phyloP scores from a whole-genome alignment of 2,113 vertebrate genomes.

The Orthonyx spaldingii region DNA sequence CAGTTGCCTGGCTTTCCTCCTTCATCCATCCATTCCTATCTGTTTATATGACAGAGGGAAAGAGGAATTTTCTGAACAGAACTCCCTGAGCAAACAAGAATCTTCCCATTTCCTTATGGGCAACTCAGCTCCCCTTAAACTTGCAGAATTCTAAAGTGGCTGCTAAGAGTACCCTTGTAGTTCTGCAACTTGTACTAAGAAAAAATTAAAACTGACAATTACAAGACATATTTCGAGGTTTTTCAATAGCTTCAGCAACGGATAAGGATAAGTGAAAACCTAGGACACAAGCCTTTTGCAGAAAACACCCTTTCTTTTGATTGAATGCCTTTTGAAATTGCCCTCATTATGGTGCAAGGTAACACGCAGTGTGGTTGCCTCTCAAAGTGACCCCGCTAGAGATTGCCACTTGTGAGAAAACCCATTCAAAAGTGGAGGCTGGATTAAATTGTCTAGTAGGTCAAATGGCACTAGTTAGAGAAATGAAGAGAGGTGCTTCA shows the following conservation, averaged over 20 bases:
- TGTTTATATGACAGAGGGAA: background rate
- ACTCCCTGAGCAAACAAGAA: background rate
- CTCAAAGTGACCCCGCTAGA: conserved; percentile 71
- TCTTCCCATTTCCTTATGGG: background rate
- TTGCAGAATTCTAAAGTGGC: background rate
- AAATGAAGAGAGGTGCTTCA: conserved; percentile 73
- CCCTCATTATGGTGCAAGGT: conserved; percentile 63
- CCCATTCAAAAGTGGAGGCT: conserved; percentile 71
- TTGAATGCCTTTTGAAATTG: conserved; percentile 74
- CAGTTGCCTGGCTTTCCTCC: background rate
- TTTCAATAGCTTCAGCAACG: conserved; percentile 19
- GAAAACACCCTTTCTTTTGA: conserved; percentile 69
- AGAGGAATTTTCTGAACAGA: background rate
- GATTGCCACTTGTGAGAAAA: conserved; percentile 75
- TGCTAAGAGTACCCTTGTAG: background rate
- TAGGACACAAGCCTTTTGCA: conserved; percentile 50
- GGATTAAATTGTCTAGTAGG: conserved; percentile 68
- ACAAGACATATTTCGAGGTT: background rate
- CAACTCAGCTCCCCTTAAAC: background rate
- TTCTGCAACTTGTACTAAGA: background rate
- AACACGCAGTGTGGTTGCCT: conserved; percentile 57
- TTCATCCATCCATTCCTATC: background rate
- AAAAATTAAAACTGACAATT: conserved; percentile 12
- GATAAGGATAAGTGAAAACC: conserved; percentile 35
- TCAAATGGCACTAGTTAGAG: conserved; percentile 74